Conservation (phyloP, 2,888 invertebrate genomes). For the Phragmatobia fuliginosa region DNA sequence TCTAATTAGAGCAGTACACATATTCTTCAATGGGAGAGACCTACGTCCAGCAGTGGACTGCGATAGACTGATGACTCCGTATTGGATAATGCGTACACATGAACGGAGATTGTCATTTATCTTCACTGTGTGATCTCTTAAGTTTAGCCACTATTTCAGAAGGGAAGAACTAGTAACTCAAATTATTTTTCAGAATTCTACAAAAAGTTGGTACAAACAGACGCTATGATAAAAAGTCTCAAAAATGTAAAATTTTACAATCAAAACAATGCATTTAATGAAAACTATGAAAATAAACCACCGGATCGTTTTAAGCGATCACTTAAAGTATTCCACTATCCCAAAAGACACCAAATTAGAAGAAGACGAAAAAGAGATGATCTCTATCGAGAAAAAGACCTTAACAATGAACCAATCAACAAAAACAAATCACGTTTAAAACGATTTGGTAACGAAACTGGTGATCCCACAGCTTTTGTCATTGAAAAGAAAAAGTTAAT, state of each 20-base stretch:
- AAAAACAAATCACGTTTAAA: slow-evolving; percentile 27
- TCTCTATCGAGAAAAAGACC: slow-evolving; percentile 9
- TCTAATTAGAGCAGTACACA: too few relatives aligned
- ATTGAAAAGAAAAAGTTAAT: slow-evolving; percentile 67
- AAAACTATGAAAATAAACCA: slow-evolving; percentile 20
- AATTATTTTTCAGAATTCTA: slow-evolving; percentile 67
- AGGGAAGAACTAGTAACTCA: too few relatives aligned
- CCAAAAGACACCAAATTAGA: slow-evolving; percentile 31
- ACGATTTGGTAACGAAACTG: slow-evolving; percentile 37
- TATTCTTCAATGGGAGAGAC: too few relatives aligned
- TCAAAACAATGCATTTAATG: neutral
- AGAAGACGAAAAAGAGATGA: slow-evolving; percentile 24
- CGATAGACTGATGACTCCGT: too few relatives aligned
- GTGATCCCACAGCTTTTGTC: slow-evolving; percentile 55
- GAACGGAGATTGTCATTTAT: too few relatives aligned
- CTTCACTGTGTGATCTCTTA: too few relatives aligned
- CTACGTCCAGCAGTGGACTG: too few relatives aligned
- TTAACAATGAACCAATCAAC: neutral
- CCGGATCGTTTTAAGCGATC: slow-evolving; percentile 64
- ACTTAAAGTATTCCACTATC: slow-evolving; percentile 33
- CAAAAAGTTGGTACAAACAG: slow-evolving; percentile 72
- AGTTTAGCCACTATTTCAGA: too few relatives aligned
- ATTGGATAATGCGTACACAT: too few relatives aligned
- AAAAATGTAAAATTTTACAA: slow-evolving; percentile 48
- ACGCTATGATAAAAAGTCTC: slow-evolving; percentile 69